These are phyloP conservation scores for Alcedo atthis DNA, from an alignment of 2,797 vertebrate genomes.

Conservation along the genomic window DNA sequence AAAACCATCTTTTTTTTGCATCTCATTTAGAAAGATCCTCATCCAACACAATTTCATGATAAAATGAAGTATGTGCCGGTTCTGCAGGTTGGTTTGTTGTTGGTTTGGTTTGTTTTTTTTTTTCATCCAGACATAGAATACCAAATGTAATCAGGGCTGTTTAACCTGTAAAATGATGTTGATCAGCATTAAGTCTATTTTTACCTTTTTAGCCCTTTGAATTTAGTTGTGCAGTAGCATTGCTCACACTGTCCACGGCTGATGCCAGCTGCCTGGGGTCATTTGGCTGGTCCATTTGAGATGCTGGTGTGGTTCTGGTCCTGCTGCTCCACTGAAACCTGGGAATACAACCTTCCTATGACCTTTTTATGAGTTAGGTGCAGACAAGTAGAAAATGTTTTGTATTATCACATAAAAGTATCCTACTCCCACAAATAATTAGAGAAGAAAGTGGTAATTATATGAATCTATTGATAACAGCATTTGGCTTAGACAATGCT, in stretches of 20 bases:
- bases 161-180: not conserved
- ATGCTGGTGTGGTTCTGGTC: not conserved
- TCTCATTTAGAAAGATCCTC: not conserved
- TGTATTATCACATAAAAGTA: constrained; percentile 5
- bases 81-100: not conserved
- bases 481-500: constrained; percentile 18
- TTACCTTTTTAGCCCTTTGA: not conserved
- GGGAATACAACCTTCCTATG: not conserved
- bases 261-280: not conserved
- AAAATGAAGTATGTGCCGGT: not conserved
- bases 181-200: not conserved
- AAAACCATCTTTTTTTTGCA: not conserved
- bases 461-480: not conserved
- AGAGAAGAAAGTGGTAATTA: constrained; percentile 31
- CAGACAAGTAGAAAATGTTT: constrained; percentile 28
- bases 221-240: not conserved
- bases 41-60: not conserved
- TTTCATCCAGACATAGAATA: not conserved
- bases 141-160: constrained; percentile 33
- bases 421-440: constrained; percentile 46
- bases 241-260: not conserved
- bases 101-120: not conserved
- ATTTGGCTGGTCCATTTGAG: not conserved
- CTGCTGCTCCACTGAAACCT: not conserved
- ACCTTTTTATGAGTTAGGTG: not conserved